phyloP scores from a whole-genome alignment of 2,888 invertebrate species.

The Venustoraphidia nigricollis region DNA sequence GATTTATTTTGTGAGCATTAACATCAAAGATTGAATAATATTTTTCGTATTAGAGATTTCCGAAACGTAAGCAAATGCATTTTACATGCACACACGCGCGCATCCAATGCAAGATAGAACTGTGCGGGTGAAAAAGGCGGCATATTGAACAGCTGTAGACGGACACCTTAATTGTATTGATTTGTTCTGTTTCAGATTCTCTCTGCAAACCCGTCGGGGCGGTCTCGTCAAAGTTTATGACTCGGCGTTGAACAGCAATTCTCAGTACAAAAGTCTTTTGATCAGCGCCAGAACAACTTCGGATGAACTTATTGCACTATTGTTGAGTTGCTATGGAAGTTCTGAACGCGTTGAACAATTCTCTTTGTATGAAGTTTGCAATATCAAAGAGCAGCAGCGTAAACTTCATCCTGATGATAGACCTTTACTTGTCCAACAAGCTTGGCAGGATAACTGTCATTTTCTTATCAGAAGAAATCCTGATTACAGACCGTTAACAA shows the following conservation, averaged over 20 bases:
- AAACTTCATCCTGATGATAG: constrained; percentile 78
- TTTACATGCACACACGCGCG: too few relatives aligned
- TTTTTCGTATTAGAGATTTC: too few relatives aligned
- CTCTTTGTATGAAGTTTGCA: constrained; percentile 68
- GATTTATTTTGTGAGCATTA: too few relatives aligned
- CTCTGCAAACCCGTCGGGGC: constrained; percentile 73
- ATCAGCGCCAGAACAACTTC: constrained; percentile 81
- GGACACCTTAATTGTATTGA: background rate
- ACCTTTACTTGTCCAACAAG: constrained; percentile 65
- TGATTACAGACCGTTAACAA: constrained; percentile 49
- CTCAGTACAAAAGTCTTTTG: constrained; percentile 82
- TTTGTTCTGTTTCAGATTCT: constrained; percentile 45
- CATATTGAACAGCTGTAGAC: too few relatives aligned
- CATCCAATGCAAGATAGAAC: too few relatives aligned
- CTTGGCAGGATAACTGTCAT: constrained; percentile 57
- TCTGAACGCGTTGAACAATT: constrained; percentile 73
- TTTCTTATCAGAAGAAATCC: constrained; percentile 72
- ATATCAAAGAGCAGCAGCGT: constrained; percentile 70
- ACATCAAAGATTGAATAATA: too few relatives aligned
- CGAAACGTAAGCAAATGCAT: too few relatives aligned
- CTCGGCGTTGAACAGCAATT: constrained; percentile 77
- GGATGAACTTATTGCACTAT: constrained; percentile 69
- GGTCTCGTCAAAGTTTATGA: constrained; percentile 89
- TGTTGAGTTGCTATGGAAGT: constrained; percentile 74
- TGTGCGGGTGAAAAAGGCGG: too few relatives aligned